Conservation (phyloP, 2,888 invertebrate genomes). For the Parapristionchus giblindavisi region DNA sequence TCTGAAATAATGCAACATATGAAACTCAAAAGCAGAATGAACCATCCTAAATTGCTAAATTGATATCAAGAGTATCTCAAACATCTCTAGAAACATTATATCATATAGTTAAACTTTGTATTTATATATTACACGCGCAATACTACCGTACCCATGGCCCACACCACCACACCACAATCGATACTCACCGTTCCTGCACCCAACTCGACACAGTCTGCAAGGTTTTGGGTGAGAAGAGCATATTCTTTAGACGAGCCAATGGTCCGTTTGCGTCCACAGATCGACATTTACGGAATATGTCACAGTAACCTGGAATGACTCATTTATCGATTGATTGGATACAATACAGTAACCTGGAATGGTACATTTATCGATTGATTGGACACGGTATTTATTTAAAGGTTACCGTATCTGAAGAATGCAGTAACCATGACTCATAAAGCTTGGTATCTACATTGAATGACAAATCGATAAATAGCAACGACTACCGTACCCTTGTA, state of each 20-base stretch:
- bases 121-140: too few relatives aligned
- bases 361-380: too few relatives aligned
- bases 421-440: too few relatives aligned
- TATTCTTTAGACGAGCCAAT: constrained; percentile 91
- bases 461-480: background rate
- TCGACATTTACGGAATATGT: constrained; percentile 97
- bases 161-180: background rate
- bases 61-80: too few relatives aligned
- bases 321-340: too few relatives aligned
- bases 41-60: too few relatives aligned
- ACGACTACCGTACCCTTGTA: constrained; percentile 75
- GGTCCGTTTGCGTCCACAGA: constrained; percentile 99
- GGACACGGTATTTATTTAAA: too few relatives aligned
- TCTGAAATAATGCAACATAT: constrained; percentile 44
- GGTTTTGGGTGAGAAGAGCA: constrained; percentile 89
- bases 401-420: too few relatives aligned
- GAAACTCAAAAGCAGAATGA: too few relatives aligned
- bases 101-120: too few relatives aligned
- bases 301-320: constrained; percentile 89
- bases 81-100: too few relatives aligned
- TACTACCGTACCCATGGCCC: background rate
- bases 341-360: background rate
- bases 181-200: constrained; percentile 38
- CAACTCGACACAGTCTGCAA: constrained; percentile 78
- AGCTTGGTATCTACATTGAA: background rate